Evolutionary conservation across 30 jellyfish, hydroid and myxozoan species (phyloP), one percentile per base, ranked within the genome.

Genomic region (Turritopsis dohrnii): DNA sequence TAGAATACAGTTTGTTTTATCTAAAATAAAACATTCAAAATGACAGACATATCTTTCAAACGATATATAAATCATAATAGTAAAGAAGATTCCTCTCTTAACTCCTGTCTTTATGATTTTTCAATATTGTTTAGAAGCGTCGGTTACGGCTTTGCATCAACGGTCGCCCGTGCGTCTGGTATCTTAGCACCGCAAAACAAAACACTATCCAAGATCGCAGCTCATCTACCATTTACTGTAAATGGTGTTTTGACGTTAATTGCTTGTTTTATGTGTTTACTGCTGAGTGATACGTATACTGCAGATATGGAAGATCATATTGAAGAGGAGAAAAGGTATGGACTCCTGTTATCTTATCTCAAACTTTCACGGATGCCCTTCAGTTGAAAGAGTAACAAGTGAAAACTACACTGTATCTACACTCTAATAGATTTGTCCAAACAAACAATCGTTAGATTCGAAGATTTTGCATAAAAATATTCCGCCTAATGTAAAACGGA

Each of bases 181-280:
- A 76, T 86, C 18, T 23, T 86, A 26, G 91, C 94, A 7, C 94
- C 94, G n/a, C 94, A 86, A 77, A 80, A 76, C 81, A 80, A 20
- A 54, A 52, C 28, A 17, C 66, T 81, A 8, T n/a, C 60, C 20
- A 86, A 81, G 20, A 27, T 80, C 18, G 25, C 90, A 28, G 74
- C 21, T 0, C 83, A 65, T 71, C n/a, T 86, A 52, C 94, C 94
- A 8, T 86, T 76, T 54, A 69, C 88, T 20, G 72, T 86, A 29
- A 76, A 86, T 30, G 94, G 91, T 13, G 82, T 86, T 9, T 66
- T 86, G 23, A n/a, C 83, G 17, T 8, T 76, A 16, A 31, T 81
- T 8, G 71, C 88, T 52, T 53, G 88, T 29, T 71, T 86, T n/a
- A 22, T 77, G 18, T 80, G 92, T 41, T 22, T 86, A 27, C 20